These are phyloP conservation scores for Allolobophora icterica DNA, from an alignment of 2,888 invertebrate genomes.

Conservation along the genomic window DNA sequence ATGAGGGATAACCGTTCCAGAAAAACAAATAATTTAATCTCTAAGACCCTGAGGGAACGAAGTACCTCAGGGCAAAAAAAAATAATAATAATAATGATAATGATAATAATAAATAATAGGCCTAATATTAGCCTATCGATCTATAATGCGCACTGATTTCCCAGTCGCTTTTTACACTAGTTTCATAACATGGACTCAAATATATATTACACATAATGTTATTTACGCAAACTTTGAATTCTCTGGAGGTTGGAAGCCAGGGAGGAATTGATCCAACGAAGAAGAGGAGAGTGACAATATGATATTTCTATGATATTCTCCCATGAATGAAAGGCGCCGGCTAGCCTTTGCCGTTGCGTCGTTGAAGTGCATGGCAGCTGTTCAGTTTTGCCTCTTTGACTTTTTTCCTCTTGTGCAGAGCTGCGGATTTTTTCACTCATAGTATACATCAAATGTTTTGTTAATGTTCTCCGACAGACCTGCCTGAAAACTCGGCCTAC, in stretches of 20 bases:
- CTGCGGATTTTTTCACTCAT: not conserved
- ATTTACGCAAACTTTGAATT: too few species aligned
- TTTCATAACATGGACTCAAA: not conserved
- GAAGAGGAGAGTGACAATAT: not conserved
- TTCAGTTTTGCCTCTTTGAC: not conserved
- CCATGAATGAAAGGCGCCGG: constrained; percentile 3
- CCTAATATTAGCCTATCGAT: not conserved
- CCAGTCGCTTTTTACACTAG: not conserved
- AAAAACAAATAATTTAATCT: too few species aligned
- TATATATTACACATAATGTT: not conserved
- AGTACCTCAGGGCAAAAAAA: too few species aligned
- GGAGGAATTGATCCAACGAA: not conserved
- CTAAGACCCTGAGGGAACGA: too few species aligned
- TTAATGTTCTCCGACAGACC: constrained; percentile 2
- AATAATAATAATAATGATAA: too few species aligned
- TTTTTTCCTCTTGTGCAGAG: not conserved
- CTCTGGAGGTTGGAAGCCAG: not conserved
- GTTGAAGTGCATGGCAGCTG: not conserved
- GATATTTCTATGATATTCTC: not conserved
- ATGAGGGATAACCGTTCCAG: too few species aligned
- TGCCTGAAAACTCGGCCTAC: not conserved
- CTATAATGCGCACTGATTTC: not conserved
- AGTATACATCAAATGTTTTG: not conserved
- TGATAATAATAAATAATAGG: not conserved
- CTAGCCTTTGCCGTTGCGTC: not conserved